Conservation (phyloP, 1,140 invertebrate genomes). For the Tetramorium simillimum region DNA sequence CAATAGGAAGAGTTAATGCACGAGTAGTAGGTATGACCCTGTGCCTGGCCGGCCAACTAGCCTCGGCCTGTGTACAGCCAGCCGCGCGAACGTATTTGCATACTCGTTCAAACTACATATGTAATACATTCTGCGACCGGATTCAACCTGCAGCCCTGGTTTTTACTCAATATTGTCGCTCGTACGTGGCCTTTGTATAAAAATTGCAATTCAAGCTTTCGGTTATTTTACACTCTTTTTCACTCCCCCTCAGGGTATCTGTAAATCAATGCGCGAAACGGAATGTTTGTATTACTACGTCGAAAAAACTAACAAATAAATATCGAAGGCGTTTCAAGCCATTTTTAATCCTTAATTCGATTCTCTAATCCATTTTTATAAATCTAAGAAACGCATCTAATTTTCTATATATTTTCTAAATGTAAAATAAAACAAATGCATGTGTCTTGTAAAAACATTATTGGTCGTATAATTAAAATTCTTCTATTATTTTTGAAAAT, state of each 20-base stretch:
- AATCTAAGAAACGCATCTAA: background rate
- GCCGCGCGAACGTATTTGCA: slow-evolving; percentile 36
- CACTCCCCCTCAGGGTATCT: background rate
- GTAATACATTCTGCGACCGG: slow-evolving; percentile 49
- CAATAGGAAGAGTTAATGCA: background rate
- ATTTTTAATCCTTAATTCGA: slow-evolving; percentile 16
- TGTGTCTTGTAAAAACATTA: background rate
- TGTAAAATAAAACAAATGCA: background rate
- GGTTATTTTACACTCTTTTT: slow-evolving; percentile 49
- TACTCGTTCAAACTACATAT: slow-evolving; percentile 55
- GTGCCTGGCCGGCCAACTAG: slow-evolving; percentile 10
- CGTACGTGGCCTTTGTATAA: slow-evolving; percentile 45
- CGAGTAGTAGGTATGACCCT: background rate
- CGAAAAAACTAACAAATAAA: slow-evolving; percentile 50
- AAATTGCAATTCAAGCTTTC: slow-evolving; percentile 53
- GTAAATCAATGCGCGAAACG: slow-evolving; percentile 37
- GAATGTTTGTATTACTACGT: slow-evolving; percentile 30
- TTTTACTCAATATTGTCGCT: slow-evolving; percentile 59
- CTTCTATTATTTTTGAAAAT: background rate
- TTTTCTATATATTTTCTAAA: background rate
- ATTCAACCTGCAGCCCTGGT: slow-evolving; percentile 35
- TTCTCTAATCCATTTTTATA: slow-evolving; percentile 18
- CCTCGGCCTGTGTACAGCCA: background rate
- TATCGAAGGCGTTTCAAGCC: background rate
- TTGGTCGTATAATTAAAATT: background rate